Evolutionary conservation across 2,113 vertebrate species (phyloP).

Genomic region (Cochlearius cochlearius): DNA sequence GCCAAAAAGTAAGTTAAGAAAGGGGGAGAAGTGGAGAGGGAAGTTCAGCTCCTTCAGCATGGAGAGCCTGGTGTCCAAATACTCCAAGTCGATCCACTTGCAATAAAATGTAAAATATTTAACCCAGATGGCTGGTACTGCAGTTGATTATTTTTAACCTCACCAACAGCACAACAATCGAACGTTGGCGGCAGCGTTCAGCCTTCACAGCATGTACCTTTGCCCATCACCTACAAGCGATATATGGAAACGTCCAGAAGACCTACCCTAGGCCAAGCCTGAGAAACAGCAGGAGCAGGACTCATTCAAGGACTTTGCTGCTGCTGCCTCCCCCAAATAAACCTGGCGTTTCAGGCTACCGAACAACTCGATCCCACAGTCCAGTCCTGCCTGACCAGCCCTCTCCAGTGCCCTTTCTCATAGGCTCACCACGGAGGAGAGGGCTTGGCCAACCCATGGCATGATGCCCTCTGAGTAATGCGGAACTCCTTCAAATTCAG

Average conservation of each 20-base stretch:
- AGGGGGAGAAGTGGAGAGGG: not conserved
- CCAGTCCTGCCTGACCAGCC: not conserved
- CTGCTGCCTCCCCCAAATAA: not conserved
- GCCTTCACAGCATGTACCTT: not conserved
- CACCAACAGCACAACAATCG: fast-evolving
- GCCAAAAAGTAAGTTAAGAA: constrained; percentile 38
- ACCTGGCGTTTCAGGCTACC: not conserved
- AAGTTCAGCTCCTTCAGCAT: constrained; percentile 14
- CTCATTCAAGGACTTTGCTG: fast-evolving
- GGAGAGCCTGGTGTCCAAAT: not conserved
- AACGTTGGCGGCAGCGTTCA: fast-evolving
- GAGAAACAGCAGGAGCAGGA: not conserved
- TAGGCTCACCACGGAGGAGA: fast-evolving
- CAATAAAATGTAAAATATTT: not conserved
- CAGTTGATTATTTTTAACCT: not conserved
- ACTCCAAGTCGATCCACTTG: not conserved
- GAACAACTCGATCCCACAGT: not conserved
- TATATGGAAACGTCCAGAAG: not conserved
- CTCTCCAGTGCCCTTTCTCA: fast-evolving
- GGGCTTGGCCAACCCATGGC: not conserved
- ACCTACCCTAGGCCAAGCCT: not conserved
- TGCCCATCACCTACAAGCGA: fast-evolving
- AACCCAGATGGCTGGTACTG: not conserved
- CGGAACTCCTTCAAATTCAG: not conserved
- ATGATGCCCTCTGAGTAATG: fast-evolving